Percentiles rank a stretch among this genome's conserved stretches.
phyloP scores from a whole-genome alignment of 2,888 invertebrate genomes.

The Acanthopleura granulata region DNA sequence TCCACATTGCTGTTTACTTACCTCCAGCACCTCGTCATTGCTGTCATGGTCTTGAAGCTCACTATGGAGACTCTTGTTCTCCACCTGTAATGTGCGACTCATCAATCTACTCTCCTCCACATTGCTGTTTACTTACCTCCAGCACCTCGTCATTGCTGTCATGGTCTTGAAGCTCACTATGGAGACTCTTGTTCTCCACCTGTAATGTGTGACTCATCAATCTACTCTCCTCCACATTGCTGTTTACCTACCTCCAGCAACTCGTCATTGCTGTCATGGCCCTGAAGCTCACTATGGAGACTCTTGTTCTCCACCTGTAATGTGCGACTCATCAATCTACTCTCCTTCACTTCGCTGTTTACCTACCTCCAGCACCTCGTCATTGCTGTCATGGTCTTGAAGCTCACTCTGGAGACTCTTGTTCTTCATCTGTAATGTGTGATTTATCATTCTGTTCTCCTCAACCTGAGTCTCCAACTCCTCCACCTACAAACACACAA shows the following conservation, averaged over 20 bases:
- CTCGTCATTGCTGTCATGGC: no score
- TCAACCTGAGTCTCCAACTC: conserved; percentile 44
- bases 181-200: conserved; percentile 53
- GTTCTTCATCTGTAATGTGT: conserved; percentile 55
- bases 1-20: conserved; percentile 32
- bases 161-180: conserved; percentile 47
- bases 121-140: conserved; percentile 40
- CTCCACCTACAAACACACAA: conserved; percentile 32
- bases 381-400: conserved; percentile 48
- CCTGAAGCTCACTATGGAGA: no score
- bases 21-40: no score
- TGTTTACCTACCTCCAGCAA: no score
- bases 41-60: no score
- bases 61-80: no score
- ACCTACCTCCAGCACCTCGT: conserved; percentile 57
- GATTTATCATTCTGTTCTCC: conserved; percentile 41
- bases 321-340: no score
- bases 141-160: conserved; percentile 52
- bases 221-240: conserved; percentile 38
- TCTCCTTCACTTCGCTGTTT: not conserved
- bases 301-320: no score
- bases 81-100: no score
- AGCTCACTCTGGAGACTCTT: conserved; percentile 49
- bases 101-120: no score
- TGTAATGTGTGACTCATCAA: conserved; percentile 49